Evolutionary conservation across 2,113 vertebrate genomes (phyloP).

Genomic region (Odontesthes bonariensis): DNA sequence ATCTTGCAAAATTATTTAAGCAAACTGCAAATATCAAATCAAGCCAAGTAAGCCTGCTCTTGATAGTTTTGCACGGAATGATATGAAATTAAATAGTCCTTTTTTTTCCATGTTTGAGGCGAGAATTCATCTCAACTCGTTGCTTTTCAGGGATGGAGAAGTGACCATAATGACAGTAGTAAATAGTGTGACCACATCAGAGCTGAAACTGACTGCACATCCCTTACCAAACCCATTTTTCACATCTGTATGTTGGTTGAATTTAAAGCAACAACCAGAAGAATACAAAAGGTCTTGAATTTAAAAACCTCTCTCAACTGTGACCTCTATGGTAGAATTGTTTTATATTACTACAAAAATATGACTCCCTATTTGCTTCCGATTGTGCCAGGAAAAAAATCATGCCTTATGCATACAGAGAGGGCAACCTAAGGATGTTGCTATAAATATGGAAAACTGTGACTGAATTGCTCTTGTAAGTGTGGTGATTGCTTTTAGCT

Average conservation of each 20-base stretch:
- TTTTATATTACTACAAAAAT: slow-evolving; percentile 2
- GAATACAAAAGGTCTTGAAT: slow-evolving; percentile 21
- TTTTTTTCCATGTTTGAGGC: not conserved
- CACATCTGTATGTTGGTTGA: slow-evolving; percentile 49
- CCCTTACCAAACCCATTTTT: slow-evolving; percentile 49
- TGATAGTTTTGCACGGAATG: not conserved
- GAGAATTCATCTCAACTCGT: slow-evolving; percentile 23
- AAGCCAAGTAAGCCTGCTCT: not conserved
- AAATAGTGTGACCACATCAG: not conserved
- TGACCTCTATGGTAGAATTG: not conserved
- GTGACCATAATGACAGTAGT: slow-evolving; percentile 23
- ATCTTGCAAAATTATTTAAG: not conserved
- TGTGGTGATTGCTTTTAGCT: not conserved
- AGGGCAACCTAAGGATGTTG: not conserved
- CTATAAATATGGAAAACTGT: not conserved
- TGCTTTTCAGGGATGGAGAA: slow-evolving; percentile 20
- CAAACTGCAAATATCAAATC: not conserved
- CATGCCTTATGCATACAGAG: not conserved
- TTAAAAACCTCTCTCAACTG: slow-evolving; percentile 5
- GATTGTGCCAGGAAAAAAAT: slow-evolving; percentile 1
- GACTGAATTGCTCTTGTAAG: slow-evolving; percentile 13
- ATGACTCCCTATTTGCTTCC: slow-evolving; percentile 25
- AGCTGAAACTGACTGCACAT: slow-evolving; percentile 31
- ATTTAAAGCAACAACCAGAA: slow-evolving; percentile 28
- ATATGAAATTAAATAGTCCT: not conserved